phyloP scores from a whole-genome alignment of 2,797 vertebrate species.

The Spheniscus humboldti region DNA sequence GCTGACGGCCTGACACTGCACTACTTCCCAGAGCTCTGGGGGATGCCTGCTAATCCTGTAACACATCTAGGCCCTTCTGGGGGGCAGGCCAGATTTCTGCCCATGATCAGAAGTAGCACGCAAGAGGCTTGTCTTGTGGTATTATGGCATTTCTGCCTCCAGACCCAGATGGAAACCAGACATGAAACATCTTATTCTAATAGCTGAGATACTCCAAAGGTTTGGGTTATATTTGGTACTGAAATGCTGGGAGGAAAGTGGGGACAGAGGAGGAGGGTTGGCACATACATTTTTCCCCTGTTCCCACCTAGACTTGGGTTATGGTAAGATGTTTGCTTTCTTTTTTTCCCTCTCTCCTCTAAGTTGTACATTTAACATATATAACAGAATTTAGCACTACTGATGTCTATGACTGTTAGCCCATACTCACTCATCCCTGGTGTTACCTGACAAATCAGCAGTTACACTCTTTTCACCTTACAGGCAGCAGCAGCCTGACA shows the following conservation, averaged over 20 bases:
- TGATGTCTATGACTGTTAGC: neutral
- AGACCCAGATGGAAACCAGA: slow-evolving; percentile 23
- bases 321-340: neutral
- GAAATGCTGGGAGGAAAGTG: neutral
- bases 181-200: slow-evolving; percentile 12
- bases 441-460: neutral
- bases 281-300: neutral
- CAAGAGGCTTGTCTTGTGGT: slow-evolving; percentile 18
- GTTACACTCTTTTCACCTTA: neutral
- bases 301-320: neutral
- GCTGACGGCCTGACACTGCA: neutral
- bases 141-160: slow-evolving; percentile 1
- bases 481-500: neutral
- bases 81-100: neutral
- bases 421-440: neutral
- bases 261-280: neutral
- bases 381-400: neutral
- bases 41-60: neutral
- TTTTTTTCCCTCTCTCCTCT: neutral
- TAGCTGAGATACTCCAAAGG: neutral
- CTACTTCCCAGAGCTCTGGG: neutral
- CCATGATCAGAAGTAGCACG: neutral
- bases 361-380: neutral
- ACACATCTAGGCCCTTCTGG: neutral
- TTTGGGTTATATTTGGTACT: neutral